Percentiles rank a stretch among this genome's conserved stretches.
Conservation (phyloP, 1,140 invertebrate species). For the Pteromalus puparum region DNA sequence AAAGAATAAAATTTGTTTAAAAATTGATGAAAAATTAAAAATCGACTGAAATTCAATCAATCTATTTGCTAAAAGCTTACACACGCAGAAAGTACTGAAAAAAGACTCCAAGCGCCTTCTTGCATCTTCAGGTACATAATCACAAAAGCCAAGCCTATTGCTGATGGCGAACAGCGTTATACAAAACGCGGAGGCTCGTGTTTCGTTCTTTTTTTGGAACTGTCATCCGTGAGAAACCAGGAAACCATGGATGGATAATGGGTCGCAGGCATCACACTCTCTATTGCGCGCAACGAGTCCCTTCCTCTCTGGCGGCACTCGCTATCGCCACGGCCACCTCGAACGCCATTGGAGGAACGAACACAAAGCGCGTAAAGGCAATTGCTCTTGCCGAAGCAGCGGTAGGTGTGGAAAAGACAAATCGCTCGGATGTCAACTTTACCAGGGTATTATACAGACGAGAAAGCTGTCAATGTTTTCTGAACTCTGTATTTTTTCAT, state of each 20-base stretch:
- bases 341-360: constrained; percentile 52
- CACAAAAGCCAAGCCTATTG: too few species aligned
- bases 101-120: too few species aligned
- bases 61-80: too few species aligned
- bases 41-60: too few species aligned
- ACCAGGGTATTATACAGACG: constrained; percentile 60
- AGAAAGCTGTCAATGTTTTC: constrained; percentile 25
- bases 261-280: not conserved
- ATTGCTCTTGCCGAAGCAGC: constrained; percentile 51
- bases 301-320: not conserved
- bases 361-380: constrained; percentile 58
- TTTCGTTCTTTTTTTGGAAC: constrained; percentile 59
- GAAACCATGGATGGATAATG: constrained; percentile 58
- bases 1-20: too few species aligned
- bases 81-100: too few species aligned
- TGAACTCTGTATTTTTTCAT: not conserved
- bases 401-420: constrained; percentile 62
- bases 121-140: too few species aligned
- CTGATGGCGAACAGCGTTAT: too few species aligned
- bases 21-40: too few species aligned
- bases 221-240: constrained; percentile 61
- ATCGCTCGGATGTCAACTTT: constrained; percentile 64
- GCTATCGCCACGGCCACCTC: constrained; percentile 4
- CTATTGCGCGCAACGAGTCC: not conserved
- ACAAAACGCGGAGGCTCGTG: not conserved